Evolutionary conservation across 2,888 invertebrate genomes (phyloP), one percentile per base, ranked within the genome.

Genomic region (Octodonta nipae): DNA sequence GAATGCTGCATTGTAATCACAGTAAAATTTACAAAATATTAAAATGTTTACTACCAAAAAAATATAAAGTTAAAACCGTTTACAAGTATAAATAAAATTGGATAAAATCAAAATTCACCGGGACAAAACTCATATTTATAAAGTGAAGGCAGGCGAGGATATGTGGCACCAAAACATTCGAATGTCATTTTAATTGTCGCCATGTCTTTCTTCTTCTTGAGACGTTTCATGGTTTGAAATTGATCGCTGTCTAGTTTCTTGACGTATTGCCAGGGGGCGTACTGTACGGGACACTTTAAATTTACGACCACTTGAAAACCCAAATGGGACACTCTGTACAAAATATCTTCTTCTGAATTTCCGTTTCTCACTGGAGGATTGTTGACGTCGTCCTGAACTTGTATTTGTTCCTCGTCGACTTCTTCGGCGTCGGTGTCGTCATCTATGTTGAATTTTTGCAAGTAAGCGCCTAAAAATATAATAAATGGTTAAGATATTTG

Each of bases 151-250:
- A 57, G 40, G 20, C 54, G 43, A 2, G 53, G 49, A 31, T 53
- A 56, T 15, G 46, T 39, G 4, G 54, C 55, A 4, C 55, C 54
- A 12, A 43, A 44, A 42, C 53, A 56, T 30, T 52, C 44, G 34
- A 55, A 56, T 14, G 43, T 33, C 26, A 55, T 36, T 28, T 41
- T 41, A 20, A 56, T 38, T 13, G 40, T 17, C 3, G 37, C 41
- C n/a, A 37, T 36, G 5, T 41, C 44, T 35, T 34, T 38, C 27
- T 37, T 45, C 32, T 36, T 33, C n/a, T 34, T 34, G 17, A 11
- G 17, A 28, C 32, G 14, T 28, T 27, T 26, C 28, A 36, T 12
- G 43, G 16, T 16, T 31, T 36, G 2, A 30, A 15, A 22, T 11
- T 44, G 35, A 10, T 37, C 29, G 11, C 37, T 26, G n/a, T 40